Base-by-base conservation (phyloP, 2,797 vertebrate genomes). In the Lutjanus campechanus region DNA sequence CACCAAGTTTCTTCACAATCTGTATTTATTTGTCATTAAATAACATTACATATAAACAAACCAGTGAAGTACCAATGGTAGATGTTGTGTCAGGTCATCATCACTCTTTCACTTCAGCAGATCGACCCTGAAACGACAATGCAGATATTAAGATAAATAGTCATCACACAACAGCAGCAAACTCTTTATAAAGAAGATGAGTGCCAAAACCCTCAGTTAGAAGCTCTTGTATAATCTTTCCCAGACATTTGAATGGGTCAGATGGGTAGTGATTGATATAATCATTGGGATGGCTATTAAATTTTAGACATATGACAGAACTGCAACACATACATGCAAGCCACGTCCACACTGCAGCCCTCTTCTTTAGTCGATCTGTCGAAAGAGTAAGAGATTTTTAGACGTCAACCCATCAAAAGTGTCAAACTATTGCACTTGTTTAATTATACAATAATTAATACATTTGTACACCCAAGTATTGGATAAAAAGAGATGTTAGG, bases 261-360 rank as follows among this genome's bases (percentile, higher is more conserved):
- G 93, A 94, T 96, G 94, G 95, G 95, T 94, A 95, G 95, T 95
- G 95, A 95, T 94, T 93, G 88, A 0, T 91, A 78, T 95, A 94
- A 96, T 95, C 94, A 95, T 92, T 93, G 95, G 95, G 94, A 93
- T 76, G 64, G 78, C 75, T 50, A 15, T 51, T 74, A 5, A 61
- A 46, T 0, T 40, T 1, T 15, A 46, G 1, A 17, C 2, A 47
- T 11, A 43, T 10, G 47, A 51, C 17, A 11, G 0, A 54, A 44
- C 4, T 10, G n/a, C 12, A 40, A 36, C 25, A 84, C 78, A 11
- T 70, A 80, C 79, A 40, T 29, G 43, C 0, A 67, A 8, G 7
- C 19, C 49, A 46, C 54, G 58, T 67, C 77, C 76, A 69, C 41
- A 16, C 65, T 7, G 49, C 9, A 54, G 19, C 5, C 2, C 1